Evolutionary conservation across 2,113 vertebrate genomes (phyloP), one percentile per base, ranked within the genome.

Genomic region (Aphyosemion australe): DNA sequence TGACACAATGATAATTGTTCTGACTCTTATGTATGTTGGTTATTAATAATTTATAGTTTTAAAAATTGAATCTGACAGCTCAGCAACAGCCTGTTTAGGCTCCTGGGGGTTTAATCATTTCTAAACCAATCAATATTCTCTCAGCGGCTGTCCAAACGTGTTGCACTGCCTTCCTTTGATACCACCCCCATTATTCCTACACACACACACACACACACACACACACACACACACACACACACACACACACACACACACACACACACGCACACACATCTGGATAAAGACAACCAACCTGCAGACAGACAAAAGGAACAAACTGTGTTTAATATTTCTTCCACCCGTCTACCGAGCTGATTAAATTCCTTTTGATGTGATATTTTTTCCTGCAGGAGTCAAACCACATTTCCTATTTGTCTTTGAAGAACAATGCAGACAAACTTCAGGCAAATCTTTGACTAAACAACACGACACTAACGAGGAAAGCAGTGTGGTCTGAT

Each of bases 21-120:
- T 21, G 15, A 1, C 0, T 48, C 20, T 50, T 69, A 64, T 71
- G 76, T 48, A 31, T 60, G 32, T 34, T 26, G n/a, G 11, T 77
- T 65, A 67, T 66, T 54, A 82, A 71, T 65, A 66, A 76, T 65
- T 16, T 61, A 48, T 1, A 7, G 60, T 42, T 57, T 59, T 61
- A 47, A 65, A 66, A 37, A 37, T 37, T 37, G 34, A 37, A 8
- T 37, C 34, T 10, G 34, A 37, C 34, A 37, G 34, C 34, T 5
- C 65, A 0, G 70, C 45, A 78, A 78, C 52, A 65, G 61, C 66
- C 70, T 66, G 58, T 31, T 66, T 21, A 37, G 60, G 63, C 76
- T 74, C 74, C 43, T 45, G 45, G 41, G 62, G 71, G 53, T 76
- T 82, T 74, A 78, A 73, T 82, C 5, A 85, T 84, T 84, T 80